phyloP scores from a whole-genome alignment of 92 coral and sea anemone species.

The Epizoanthus illoricatus region DNA sequence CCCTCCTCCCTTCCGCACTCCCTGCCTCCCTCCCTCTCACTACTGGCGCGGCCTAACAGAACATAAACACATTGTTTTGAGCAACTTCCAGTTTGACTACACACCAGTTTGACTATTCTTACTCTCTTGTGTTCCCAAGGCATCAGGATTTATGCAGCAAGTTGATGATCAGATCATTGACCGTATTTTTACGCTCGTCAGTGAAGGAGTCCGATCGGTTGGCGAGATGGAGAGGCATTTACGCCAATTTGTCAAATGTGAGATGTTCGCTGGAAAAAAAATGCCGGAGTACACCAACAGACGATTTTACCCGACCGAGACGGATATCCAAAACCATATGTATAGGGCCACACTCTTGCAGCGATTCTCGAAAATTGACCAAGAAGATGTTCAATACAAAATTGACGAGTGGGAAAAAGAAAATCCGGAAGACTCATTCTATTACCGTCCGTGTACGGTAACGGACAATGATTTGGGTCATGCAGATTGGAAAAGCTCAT shows the following conservation, averaged over 20 bases:
- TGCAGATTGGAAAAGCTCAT: neutral
- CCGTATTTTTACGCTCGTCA: too few species aligned
- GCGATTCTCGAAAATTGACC: constrained; percentile 15
- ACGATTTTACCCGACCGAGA: constrained; percentile 29
- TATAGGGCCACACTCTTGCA: constrained; percentile 12
- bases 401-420: constrained; percentile 34
- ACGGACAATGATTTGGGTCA: constrained; percentile 1
- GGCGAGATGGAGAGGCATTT: too few species aligned
- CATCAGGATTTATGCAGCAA: neutral
- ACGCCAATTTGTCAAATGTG: neutral
- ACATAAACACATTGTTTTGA: too few species aligned
- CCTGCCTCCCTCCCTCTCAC: neutral
- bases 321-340: constrained; percentile 31
- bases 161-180: neutral
- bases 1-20: neutral
- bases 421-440: constrained; percentile 19
- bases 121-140: neutral
- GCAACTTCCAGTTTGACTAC: too few species aligned
- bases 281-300: constrained; percentile 31
- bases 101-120: neutral
- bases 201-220: too few species aligned
- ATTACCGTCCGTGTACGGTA: constrained; percentile 19
- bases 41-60: too few species aligned
- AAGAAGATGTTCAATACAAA: constrained; percentile 29
- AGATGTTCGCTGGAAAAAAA: constrained; percentile 16